Base-by-base conservation (phyloP, 2,797 vertebrate genomes). In the Melanotaenia parkinsoni region DNA sequence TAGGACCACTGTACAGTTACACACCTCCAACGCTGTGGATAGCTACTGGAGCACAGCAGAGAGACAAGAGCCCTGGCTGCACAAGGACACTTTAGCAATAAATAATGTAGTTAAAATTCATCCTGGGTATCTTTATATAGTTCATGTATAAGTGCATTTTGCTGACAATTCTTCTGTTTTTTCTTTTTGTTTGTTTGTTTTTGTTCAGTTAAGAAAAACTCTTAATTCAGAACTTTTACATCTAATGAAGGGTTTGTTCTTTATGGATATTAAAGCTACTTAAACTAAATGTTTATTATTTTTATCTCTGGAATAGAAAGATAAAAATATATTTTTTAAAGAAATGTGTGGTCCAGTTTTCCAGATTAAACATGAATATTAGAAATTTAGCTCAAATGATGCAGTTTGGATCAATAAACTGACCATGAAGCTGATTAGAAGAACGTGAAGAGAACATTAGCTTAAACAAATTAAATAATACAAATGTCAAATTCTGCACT, bases 391-490 rank as follows among this genome's bases (percentile, higher is more conserved):
- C 13, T 24, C 51, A 18, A 50, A 7, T 50, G 32, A 28, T 45
- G 22, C 12, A 0, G 0, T 16, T 43, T 43, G 40, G 14, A 43
- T 16, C 40, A 22, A 16, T 32, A 3, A 71, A 5, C 37, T 35
- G 12, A 24, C 6, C 8, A 3, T 59, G 1, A 63, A 20, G 20
- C 38, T 65, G 62, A 68, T 35, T 70, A 28, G 26, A 28, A 56
- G 43, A 45, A 57, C 20, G 33, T 37, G 14, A 18, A 14, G 4
- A 16, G 3, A 43, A 43, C 13, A 3, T 38, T 20, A 70, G 5
- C 16, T 67, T 14, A 5, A 5, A 28, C 14, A 58, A 54, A 57
- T 51, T 16, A 54, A 20, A 70, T 59, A 16, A 64, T 67, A 40
- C 22, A 68, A 26, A n/a, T 38, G 35, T 62, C 33, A 57, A 37